Conservation (phyloP, 1,140 invertebrate species). For the Schlechtendalia chinensis region DNA sequence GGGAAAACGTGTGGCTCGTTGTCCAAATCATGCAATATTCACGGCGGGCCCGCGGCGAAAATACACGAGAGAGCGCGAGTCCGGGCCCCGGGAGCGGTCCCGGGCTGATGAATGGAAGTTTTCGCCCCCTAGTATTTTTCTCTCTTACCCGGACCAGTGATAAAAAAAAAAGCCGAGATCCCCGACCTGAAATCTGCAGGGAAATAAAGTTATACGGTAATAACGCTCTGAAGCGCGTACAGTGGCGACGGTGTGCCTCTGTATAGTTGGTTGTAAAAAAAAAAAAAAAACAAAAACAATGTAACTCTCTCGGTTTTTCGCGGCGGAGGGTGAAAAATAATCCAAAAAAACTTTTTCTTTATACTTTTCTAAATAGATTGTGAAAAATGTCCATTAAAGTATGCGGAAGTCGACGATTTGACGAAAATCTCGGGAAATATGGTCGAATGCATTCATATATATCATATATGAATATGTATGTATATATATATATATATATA, state of each 20-base stretch:
- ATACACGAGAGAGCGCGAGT: not conserved
- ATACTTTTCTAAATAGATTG: not conserved
- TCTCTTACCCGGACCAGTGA: not conserved
- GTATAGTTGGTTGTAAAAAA: too few relatives aligned
- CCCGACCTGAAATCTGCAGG: slow-evolving; percentile 2
- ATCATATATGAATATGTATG: too few relatives aligned
- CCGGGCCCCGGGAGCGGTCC: not conserved
- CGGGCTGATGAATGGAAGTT: slow-evolving; percentile 21
- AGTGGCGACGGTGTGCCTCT: too few relatives aligned
- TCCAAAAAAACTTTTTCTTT: not conserved
- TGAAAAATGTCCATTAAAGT: too few relatives aligned
- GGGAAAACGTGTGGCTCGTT: slow-evolving; percentile 10
- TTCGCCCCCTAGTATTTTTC: not conserved
- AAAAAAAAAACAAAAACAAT: too few relatives aligned
- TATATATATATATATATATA: too few relatives aligned
- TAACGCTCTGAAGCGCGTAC: not conserved
- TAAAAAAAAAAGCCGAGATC: not conserved
- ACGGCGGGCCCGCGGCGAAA: not conserved
- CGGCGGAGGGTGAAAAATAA: not conserved
- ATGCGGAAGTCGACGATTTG: too few relatives aligned
- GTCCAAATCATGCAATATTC: slow-evolving; percentile 24
- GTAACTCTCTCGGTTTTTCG: not conserved
- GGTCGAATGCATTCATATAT: too few relatives aligned
- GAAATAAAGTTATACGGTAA: slow-evolving; percentile 30
- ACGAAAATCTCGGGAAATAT: too few relatives aligned